Conservation (phyloP, 2,888 invertebrate species). For the Hemithea aestivaria region DNA sequence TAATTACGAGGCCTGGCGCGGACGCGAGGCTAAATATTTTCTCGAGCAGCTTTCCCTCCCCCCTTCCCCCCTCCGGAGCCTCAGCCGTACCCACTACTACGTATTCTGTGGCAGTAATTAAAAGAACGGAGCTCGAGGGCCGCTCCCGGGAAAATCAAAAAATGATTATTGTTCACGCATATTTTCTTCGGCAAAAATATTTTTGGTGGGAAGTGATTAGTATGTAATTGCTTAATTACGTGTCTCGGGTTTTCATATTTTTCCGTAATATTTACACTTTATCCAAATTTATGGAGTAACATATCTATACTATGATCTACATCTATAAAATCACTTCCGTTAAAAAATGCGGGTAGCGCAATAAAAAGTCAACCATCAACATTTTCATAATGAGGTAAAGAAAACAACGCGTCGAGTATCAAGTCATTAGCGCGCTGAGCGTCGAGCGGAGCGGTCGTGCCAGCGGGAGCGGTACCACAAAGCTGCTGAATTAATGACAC, state of each 20-base stretch:
- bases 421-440: constrained; percentile 56
- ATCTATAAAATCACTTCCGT: no score
- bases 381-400: constrained; percentile 68
- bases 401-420: constrained; percentile 49
- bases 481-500: constrained; percentile 72
- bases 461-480: constrained; percentile 44
- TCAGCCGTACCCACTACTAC: constrained; percentile 36
- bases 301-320: background rate
- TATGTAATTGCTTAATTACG: constrained; percentile 23
- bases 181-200: constrained; percentile 51
- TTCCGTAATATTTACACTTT: background rate
- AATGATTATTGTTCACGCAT: constrained; percentile 61
- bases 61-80: constrained; percentile 14
- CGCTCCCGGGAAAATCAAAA: constrained; percentile 62
- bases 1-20: constrained; percentile 66
- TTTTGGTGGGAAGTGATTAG: constrained; percentile 31
- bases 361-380: constrained; percentile 32
- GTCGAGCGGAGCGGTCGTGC: constrained; percentile 41
- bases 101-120: constrained; percentile 57
- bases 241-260: constrained; percentile 6
- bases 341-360: constrained; percentile 4
- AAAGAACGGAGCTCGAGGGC: constrained; percentile 54
- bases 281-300: background rate
- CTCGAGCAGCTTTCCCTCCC: constrained; percentile 42
- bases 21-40: constrained; percentile 73